A percentile compares a stretch with the other conserved stretches of the same genome.
Evolutionary conservation across 2,888 invertebrate species (phyloP).

Genomic region (Azorinus chamasolen): DNA sequence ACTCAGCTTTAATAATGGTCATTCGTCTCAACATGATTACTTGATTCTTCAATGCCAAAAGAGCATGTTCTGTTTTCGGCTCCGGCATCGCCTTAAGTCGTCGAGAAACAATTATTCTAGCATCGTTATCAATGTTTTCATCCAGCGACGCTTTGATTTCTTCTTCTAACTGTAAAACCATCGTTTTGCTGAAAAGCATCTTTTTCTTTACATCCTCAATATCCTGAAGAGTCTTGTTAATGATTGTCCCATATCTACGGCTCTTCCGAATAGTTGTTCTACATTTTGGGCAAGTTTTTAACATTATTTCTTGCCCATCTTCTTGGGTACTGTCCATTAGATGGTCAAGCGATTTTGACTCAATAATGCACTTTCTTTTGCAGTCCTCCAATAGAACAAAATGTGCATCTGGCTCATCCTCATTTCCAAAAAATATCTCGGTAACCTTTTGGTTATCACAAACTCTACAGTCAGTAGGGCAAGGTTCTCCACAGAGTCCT

Average conservation of each 20-base stretch:
- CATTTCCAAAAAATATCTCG: constrained; percentile 87
- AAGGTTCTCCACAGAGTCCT: constrained; percentile 92
- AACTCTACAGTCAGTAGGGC: constrained; percentile 89
- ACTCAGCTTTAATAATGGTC: constrained; percentile 24
- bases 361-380: constrained; percentile 80
- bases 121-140: neutral
- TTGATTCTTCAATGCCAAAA: constrained; percentile 53
- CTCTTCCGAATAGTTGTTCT: constrained; percentile 89
- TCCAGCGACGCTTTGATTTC: constrained; percentile 24
- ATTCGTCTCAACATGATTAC: constrained; percentile 28
- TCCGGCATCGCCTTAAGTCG: constrained; percentile 19
- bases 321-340: constrained; percentile 86
- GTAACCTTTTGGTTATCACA: constrained; percentile 87
- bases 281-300: constrained; percentile 89
- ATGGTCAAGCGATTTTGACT: constrained; percentile 84
- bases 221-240: constrained; percentile 86
- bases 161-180: constrained; percentile 17
- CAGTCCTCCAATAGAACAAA: constrained; percentile 84
- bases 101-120: constrained; percentile 9
- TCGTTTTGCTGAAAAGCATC: constrained; percentile 47
- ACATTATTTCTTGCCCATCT: constrained; percentile 77
- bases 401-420: constrained; percentile 88
- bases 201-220: constrained; percentile 82
- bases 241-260: constrained; percentile 88
- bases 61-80: constrained; percentile 40